Percentiles rank a stretch among this genome's conserved stretches.
Conservation (phyloP, 2,888 invertebrate species). For the Heliconius ethilla region DNA sequence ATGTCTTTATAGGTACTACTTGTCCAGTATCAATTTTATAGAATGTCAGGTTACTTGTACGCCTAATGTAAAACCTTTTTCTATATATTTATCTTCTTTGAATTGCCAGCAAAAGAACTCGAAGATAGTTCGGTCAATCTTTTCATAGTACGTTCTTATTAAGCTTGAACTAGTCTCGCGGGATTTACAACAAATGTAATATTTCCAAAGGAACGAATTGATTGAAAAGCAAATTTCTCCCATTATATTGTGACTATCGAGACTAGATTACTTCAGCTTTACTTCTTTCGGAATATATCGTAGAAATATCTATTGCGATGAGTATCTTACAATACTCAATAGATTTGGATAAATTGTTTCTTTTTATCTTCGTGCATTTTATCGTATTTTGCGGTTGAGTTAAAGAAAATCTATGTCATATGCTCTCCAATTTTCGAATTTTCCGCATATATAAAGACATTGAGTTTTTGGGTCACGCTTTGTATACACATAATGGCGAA, state of each 20-base stretch:
- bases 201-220: constrained; percentile 31
- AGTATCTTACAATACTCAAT: constrained; percentile 19
- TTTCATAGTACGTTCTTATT: constrained; percentile 20
- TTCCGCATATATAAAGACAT: background rate
- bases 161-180: constrained; percentile 21
- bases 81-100: constrained; percentile 4
- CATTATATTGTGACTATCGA: constrained; percentile 29
- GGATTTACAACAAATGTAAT: constrained; percentile 31
- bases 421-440: background rate
- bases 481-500: background rate
- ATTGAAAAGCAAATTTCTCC: constrained; percentile 30
- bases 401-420: background rate
- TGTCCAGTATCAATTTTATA: background rate
- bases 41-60: background rate
- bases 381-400: constrained; percentile 13
- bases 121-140: constrained; percentile 19
- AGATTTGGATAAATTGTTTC: constrained; percentile 20
- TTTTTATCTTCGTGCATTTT: constrained; percentile 13
- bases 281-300: constrained; percentile 21
- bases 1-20: background rate
- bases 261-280: constrained; percentile 28
- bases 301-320: constrained; percentile 3
- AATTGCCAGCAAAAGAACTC: constrained; percentile 8
- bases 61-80: constrained; percentile 46
- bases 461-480: background rate